Evolutionary conservation across 2,113 vertebrate genomes (phyloP), one percentile per base, ranked within the genome.

Genomic region (Heliornis fulica): DNA sequence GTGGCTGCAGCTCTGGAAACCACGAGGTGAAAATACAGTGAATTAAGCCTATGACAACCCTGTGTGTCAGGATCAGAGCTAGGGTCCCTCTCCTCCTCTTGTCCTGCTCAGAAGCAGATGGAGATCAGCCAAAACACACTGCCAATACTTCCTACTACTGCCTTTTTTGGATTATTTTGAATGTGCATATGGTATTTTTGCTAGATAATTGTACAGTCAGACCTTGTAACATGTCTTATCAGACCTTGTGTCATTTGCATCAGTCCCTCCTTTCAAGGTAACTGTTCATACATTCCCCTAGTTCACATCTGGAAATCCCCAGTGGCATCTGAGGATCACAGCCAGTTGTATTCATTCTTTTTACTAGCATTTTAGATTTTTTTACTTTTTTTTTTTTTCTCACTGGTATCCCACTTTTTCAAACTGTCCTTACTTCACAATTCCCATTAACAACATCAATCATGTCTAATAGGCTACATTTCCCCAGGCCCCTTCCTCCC

Each of bases 131-230:
- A 82, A 75, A 83, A 70, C 5, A 20, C 40, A 10, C 32, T 75
- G 59, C 20, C 50, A 83, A 3, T 36, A 23, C 46, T 63, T 64
- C n/a, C 31, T 65, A 5, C 0, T 9, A 7, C 22, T 28, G n/a
- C 14, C 10, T 46, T 86, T 90, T 77, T 60, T 51, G 5, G 26
- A 36, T 36, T 72, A 19, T 31, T 71, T 82, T 75, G 61, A 53
- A 91, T 91, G 91, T 71, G 56, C 87, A n/a, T 34, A 56, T 0
- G 3, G 14, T 28, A 9, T 45, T 81, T 93, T 91, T 79, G 43
- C 46, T 40, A 79, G 31, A 72, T 51, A 87, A 87, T 57, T 91
- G 72, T 64, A 20, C 91, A 70, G 83, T 61, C 68, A 87, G 76
- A 87, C 7, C 14, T 1, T 77, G 31, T 61, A 72, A 54, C 65